Percentiles rank a stretch among this genome's conserved stretches.
These are phyloP conservation scores for Rhegmatorhina hoffmannsi DNA, from an alignment of 2,113 vertebrate species.

Conservation along the genomic window DNA sequence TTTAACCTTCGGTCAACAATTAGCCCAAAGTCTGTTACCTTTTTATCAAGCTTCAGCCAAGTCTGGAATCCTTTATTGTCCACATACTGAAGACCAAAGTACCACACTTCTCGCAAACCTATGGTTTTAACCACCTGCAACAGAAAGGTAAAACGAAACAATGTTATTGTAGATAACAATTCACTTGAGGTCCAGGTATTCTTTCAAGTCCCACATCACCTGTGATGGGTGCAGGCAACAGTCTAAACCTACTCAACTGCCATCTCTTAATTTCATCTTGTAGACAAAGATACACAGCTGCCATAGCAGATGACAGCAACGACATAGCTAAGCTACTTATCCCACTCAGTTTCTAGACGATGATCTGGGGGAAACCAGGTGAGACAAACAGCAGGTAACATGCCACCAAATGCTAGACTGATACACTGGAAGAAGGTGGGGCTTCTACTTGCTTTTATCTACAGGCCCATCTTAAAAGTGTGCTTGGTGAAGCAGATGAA, in stretches of 20 bases:
- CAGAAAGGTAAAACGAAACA: not conserved
- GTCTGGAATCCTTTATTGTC: constrained; percentile 91
- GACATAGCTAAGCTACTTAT: not conserved
- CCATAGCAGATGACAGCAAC: not conserved
- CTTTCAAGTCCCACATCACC: not conserved
- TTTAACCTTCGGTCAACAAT: constrained; percentile 16
- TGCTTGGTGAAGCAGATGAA: not conserved
- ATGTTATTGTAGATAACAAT: not conserved
- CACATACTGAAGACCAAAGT: constrained; percentile 93
- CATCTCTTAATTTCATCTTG: not conserved
- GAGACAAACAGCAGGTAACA: not conserved
- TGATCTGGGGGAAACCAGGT: not conserved
- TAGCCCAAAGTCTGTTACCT: constrained; percentile 76
- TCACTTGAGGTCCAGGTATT: not conserved
- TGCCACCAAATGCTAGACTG: not conserved
- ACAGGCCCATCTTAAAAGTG: not conserved
- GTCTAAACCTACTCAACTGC: not conserved
- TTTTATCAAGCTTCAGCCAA: constrained; percentile 98
- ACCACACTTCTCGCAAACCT: constrained; percentile 94
- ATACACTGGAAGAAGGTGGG: not conserved
- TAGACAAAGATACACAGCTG: not conserved
- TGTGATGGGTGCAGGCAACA: not conserved
- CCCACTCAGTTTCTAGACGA: not conserved
- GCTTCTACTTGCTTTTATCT: not conserved
- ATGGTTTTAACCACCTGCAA: constrained; percentile 95